Conservation (phyloP, 2,888 invertebrate species). For the Vannuccia rotundouncinata region DNA sequence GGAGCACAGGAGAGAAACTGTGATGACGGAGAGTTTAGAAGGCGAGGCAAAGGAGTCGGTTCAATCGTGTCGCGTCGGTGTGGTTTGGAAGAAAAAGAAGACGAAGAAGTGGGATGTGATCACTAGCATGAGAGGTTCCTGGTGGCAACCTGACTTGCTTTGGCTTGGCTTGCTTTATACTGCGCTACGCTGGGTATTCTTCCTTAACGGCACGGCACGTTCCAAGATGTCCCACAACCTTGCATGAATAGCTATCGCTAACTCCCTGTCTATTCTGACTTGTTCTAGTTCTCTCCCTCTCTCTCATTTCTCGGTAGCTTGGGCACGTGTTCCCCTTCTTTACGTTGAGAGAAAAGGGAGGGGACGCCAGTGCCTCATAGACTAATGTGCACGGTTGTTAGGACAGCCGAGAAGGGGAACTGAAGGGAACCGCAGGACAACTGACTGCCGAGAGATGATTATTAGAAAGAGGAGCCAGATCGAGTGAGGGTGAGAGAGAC, state of each 20-base stretch:
- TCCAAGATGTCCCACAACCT: slow-evolving; percentile 26
- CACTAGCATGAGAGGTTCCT: slow-evolving; percentile 21
- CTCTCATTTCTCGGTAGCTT: not conserved
- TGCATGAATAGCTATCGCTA: not conserved
- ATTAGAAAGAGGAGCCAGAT: slow-evolving; percentile 19
- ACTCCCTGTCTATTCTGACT: not conserved
- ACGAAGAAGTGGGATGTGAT: slow-evolving; percentile 19
- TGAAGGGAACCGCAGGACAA: slow-evolving; percentile 16
- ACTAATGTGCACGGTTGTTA: not conserved
- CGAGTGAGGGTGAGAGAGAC: not conserved
- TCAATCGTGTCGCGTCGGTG: slow-evolving; percentile 21
- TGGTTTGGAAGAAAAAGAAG: slow-evolving; percentile 14
- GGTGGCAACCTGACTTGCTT: slow-evolving; percentile 11
- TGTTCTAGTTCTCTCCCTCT: not conserved
- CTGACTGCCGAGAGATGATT: slow-evolving; percentile 18
- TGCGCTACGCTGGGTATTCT: not conserved
- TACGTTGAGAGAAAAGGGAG: not conserved
- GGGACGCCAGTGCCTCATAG: slow-evolving; percentile 6
- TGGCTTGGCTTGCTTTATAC: slow-evolving; percentile 15
- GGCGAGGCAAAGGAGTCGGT: slow-evolving; percentile 5
- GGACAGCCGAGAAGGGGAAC: slow-evolving; percentile 12
- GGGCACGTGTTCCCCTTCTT: not conserved
- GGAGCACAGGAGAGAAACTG: not conserved
- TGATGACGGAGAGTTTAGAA: slow-evolving; percentile 12
- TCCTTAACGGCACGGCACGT: slow-evolving; percentile 7